phyloP scores from a whole-genome alignment of 2,888 invertebrate species.

The Dione vanillae region DNA sequence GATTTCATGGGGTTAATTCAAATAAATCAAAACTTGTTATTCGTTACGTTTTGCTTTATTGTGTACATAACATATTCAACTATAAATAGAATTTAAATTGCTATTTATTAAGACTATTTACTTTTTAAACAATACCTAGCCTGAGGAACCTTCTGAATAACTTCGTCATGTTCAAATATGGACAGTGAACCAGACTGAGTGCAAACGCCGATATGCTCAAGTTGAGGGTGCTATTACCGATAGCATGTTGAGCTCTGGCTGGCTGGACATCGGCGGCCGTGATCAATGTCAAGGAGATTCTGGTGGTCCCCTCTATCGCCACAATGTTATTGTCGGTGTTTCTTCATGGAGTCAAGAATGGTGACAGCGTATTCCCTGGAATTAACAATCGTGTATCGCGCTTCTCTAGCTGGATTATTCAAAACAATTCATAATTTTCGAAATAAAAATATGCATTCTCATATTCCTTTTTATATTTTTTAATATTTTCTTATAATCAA shows the following conservation, averaged over 20 bases:
- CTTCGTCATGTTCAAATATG: conserved; percentile 58
- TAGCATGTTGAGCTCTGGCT: conserved; percentile 66
- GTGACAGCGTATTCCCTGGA: conserved; percentile 52
- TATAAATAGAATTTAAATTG: too few species aligned
- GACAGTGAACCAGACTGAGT: conserved; percentile 54
- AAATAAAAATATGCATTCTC: too few species aligned
- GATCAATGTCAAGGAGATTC: conserved; percentile 69
- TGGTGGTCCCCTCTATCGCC: conserved; percentile 67
- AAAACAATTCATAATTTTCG: conserved; percentile 51
- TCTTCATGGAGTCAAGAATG: conserved; percentile 60
- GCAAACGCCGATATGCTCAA: conserved; percentile 52
- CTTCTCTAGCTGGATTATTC: conserved; percentile 61
- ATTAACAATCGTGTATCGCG: conserved; percentile 60
- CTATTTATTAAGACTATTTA: too few species aligned
- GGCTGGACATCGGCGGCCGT: conserved; percentile 65
- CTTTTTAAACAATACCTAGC: conserved; percentile 11
- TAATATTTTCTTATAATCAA: too few species aligned
- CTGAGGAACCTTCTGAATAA: conserved; percentile 8
- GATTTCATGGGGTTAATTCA: too few species aligned
- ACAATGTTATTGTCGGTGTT: conserved; percentile 51
- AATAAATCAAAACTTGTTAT: too few species aligned
- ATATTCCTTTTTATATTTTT: too few species aligned
- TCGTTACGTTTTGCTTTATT: too few species aligned
- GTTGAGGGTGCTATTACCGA: conserved; percentile 51
- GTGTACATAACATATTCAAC: too few species aligned